phyloP scores from a whole-genome alignment of 2,797 vertebrate species.

The Enteromius mattozi region DNA sequence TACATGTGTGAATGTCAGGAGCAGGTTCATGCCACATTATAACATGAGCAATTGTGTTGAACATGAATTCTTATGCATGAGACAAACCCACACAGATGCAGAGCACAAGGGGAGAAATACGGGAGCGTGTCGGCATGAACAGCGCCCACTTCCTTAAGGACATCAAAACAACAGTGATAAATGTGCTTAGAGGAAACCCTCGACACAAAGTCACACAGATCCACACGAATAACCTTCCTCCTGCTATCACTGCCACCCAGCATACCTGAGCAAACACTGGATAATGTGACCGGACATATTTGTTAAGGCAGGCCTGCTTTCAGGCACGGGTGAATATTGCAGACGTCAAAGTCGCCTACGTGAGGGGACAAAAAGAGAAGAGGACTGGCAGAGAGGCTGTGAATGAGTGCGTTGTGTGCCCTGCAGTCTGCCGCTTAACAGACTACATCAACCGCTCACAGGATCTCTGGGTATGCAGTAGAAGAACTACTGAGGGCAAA shows the following conservation, averaged over 20 bases:
- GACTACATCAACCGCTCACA: neutral
- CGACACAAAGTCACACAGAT: constrained; percentile 6
- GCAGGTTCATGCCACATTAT: neutral
- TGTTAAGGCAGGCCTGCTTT: constrained; percentile 81
- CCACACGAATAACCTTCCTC: constrained; percentile 41
- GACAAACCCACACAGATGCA: neutral
- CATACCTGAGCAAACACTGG: constrained; percentile 77
- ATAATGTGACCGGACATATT: constrained; percentile 81
- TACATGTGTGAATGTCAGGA: neutral
- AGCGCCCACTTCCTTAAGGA: neutral
- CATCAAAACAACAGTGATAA: neutral
- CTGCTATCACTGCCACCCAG: neutral
- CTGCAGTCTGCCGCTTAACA: neutral
- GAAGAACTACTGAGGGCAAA: neutral
- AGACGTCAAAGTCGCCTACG: constrained; percentile 80
- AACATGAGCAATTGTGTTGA: neutral
- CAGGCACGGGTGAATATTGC: constrained; percentile 80
- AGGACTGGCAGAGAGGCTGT: neutral
- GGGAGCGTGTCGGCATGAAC: too few relatives aligned
- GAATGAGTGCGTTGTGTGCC: neutral
- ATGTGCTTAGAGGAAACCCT: neutral
- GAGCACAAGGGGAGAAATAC: neutral
- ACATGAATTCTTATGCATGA: neutral
- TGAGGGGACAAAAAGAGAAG: constrained; percentile 61
- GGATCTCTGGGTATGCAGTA: neutral